phyloP scores from a whole-genome alignment of 1,140 invertebrate genomes.

The Drosophila oshimai region DNA sequence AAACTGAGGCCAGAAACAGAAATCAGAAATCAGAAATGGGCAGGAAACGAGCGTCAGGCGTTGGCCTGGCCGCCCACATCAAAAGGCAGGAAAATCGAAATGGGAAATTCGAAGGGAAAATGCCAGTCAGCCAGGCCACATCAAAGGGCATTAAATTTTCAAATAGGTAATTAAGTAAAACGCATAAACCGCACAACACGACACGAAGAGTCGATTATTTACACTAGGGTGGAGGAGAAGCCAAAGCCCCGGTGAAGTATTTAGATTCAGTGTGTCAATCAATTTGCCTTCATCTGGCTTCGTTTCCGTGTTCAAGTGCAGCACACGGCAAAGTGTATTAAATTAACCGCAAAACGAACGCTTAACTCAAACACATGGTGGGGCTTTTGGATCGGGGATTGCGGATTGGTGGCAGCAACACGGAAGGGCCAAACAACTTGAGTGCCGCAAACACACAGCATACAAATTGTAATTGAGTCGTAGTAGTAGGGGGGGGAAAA shows the following conservation, averaged over 20 bases:
- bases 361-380: slow-evolving; percentile 56
- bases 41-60: slow-evolving; percentile 52
- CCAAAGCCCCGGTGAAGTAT: not conserved
- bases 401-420: not conserved
- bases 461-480: slow-evolving; percentile 73
- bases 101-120: slow-evolving; percentile 45
- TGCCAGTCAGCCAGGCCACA: slow-evolving; percentile 40
- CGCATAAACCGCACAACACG: slow-evolving; percentile 69
- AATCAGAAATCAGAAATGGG: not conserved
- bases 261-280: slow-evolving; percentile 54
- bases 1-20: no score
- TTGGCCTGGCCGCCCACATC: slow-evolving; percentile 1
- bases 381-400: not conserved
- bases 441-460: slow-evolving; percentile 39
- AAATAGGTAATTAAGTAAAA: slow-evolving; percentile 81
- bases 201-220: slow-evolving; percentile 64
- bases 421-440: slow-evolving; percentile 48
- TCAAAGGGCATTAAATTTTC: slow-evolving; percentile 75
- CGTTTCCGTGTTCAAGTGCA: slow-evolving; percentile 39
- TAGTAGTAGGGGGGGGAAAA: not conserved
- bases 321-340: slow-evolving; percentile 68
- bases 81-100: slow-evolving; percentile 9
- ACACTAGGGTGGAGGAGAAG: slow-evolving; percentile 44
- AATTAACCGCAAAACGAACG: slow-evolving; percentile 75
- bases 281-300: slow-evolving; percentile 38